Evolutionary conservation across 2,113 vertebrate genomes (phyloP), one percentile per base, ranked within the genome.

Genomic region (Nothoprocta perdicaria): DNA sequence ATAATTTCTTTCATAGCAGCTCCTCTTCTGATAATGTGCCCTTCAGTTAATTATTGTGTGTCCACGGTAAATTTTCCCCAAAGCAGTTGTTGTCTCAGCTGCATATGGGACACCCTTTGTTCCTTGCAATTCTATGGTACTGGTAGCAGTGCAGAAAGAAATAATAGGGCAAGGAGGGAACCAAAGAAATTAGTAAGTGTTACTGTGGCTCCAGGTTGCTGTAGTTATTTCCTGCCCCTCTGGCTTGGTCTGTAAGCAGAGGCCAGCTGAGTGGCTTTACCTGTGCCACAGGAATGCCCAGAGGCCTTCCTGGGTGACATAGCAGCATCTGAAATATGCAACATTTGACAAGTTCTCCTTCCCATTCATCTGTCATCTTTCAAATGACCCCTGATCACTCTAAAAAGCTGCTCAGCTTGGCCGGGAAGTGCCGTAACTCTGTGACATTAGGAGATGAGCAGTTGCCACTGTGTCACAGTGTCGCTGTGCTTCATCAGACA

Each of bases 31-130:
- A 12, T 74, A 65, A 80, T 29, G 12, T 38, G 43, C 17, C 77
- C n/a, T 87, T 84, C 88, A 38, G 62, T 69, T 87, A 93, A 65
- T 84, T 78, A 45, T 67, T 78, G 33, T 33, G 86, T 45, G 50
- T 58, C 88, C 55, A 22, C 50, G 21, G 23, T 61, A 50, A 61
- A 35, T 29, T 71, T 27, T 88, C 72, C 73, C 73, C 61, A 80
- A 78, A 94, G 77, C 80, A 80, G 80, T 77, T 92, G 72, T 78
- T n/a, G 16, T 45, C 85, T 91, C 58, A 83, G 50, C 40, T 87
- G 90, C 76, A 68, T 55, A 13, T 80, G 80, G 80, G 65, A 86
- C 88, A 67, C 38, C 12, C 15, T 84, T 88, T 73, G 15, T 65
- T 58, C 50, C 80, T 45, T 50, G 50, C 18, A n/a, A 33, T 38